phyloP scores from a whole-genome alignment of 2,888 invertebrate species.

The Melanchra persicariae region DNA sequence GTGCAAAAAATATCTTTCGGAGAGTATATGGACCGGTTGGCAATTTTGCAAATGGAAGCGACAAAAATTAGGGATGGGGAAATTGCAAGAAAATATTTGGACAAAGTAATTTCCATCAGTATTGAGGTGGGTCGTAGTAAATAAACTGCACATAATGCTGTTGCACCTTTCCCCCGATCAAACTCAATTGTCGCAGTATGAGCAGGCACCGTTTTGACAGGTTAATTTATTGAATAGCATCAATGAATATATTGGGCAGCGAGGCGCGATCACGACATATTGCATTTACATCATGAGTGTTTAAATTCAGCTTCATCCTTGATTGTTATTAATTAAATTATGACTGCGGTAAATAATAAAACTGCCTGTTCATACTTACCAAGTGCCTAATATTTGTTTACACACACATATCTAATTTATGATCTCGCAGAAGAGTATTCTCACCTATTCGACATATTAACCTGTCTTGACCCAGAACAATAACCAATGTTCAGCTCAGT shows the following conservation, averaged over 20 bases:
- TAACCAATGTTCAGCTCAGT: constrained; percentile 57
- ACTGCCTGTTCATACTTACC: neutral
- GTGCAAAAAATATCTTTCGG: constrained; percentile 9
- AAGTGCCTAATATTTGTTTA: neutral
- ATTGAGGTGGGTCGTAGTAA: constrained; percentile 36
- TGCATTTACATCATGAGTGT: constrained; percentile 44
- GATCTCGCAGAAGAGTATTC: neutral
- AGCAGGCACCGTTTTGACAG: constrained; percentile 74
- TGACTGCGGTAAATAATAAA: constrained; percentile 17
- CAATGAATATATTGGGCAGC: constrained; percentile 47
- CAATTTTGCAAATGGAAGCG: constrained; percentile 31
- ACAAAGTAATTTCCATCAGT: constrained; percentile 4
- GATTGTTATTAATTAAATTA: constrained; percentile 43
- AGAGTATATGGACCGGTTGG: neutral
- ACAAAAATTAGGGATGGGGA: neutral
- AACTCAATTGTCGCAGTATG: constrained; percentile 68
- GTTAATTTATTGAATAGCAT: constrained; percentile 75
- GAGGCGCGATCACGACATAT: constrained; percentile 23
- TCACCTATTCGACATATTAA: neutral
- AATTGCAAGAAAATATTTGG: constrained; percentile 10
- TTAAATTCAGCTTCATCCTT: constrained; percentile 31
- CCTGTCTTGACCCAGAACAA: constrained; percentile 21
- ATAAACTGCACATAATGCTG: constrained; percentile 67
- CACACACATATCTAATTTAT: neutral
- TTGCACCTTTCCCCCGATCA: constrained; percentile 62